Evolutionary conservation across 2,797 vertebrate genomes (phyloP).

Genomic region (Tadarida brasiliensis): DNA sequence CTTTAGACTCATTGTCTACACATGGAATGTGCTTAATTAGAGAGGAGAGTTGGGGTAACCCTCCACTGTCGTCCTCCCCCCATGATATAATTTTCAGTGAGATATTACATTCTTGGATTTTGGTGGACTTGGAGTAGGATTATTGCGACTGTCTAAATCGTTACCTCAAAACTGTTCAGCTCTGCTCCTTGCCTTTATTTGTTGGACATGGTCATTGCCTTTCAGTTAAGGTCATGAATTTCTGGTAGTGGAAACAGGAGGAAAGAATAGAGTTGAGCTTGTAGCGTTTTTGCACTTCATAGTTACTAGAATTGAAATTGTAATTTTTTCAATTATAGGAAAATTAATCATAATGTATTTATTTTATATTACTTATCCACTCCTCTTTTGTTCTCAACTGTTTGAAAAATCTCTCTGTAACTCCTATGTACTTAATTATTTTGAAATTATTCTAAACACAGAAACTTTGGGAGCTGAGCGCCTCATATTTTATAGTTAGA

Average conservation of each 20-base stretch:
- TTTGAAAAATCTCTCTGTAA: background rate
- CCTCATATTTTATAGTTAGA: background rate
- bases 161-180: background rate
- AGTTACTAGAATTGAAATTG: constrained; percentile 6
- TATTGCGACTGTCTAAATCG: background rate
- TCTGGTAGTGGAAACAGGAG: background rate
- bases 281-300: background rate
- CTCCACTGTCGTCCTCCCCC: background rate
- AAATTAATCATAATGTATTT: constrained; percentile 6
- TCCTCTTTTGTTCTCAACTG: background rate
- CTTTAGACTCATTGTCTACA: background rate
- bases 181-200: background rate
- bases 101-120: constrained; percentile 16
- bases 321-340: constrained; percentile 10
- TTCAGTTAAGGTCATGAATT: constrained; percentile 40
- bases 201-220: background rate
- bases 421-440: background rate
- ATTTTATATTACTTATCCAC: constrained; percentile 28
- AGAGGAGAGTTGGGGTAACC: background rate
- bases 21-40: background rate
- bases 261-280: background rate
- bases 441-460: background rate
- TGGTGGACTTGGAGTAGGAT: background rate
- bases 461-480: background rate
- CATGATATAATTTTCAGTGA: background rate